Percentiles rank a stretch among this genome's conserved stretches.
Evolutionary conservation across 1,140 invertebrate genomes (phyloP).

Genomic region (Psilanteris sp.): DNA sequence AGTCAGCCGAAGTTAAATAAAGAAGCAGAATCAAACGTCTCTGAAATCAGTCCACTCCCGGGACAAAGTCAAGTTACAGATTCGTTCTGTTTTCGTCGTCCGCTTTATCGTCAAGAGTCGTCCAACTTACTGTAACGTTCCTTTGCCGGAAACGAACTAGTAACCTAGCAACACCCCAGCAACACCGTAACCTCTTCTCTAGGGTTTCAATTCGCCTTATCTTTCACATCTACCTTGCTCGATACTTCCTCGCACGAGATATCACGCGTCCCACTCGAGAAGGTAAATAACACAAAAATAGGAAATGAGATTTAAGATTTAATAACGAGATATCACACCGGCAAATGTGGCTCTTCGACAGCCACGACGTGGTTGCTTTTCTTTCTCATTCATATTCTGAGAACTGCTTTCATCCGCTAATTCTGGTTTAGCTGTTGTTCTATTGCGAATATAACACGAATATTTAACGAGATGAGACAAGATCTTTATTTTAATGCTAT

Average conservation of each 20-base stretch:
- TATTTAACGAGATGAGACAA: too few relatives aligned
- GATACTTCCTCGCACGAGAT: slow-evolving; percentile 51
- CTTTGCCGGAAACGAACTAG: slow-evolving; percentile 66
- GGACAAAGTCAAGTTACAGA: slow-evolving; percentile 56
- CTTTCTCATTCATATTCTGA: slow-evolving; percentile 14
- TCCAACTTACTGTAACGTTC: slow-evolving; percentile 53
- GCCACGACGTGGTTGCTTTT: not conserved
- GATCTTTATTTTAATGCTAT: too few relatives aligned
- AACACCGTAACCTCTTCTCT: slow-evolving; percentile 70
- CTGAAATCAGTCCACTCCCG: slow-evolving; percentile 43
- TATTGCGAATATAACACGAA: too few relatives aligned
- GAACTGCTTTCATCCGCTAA: slow-evolving; percentile 5
- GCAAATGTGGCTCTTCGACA: slow-evolving; percentile 29
- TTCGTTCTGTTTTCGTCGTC: slow-evolving; percentile 50
- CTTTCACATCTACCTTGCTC: slow-evolving; percentile 73
- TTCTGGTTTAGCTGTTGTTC: not conserved
- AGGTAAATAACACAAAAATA: slow-evolving; percentile 62
- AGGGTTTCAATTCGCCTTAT: slow-evolving; percentile 76
- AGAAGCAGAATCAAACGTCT: slow-evolving; percentile 53
- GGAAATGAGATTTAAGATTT: slow-evolving; percentile 62
- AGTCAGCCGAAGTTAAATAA: slow-evolving; percentile 34
- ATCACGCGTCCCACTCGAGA: slow-evolving; percentile 54
- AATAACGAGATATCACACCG: slow-evolving; percentile 45
- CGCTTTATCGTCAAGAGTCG: slow-evolving; percentile 53
- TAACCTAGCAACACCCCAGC: slow-evolving; percentile 78